A percentile compares a stretch with the other conserved stretches of the same genome.
These are phyloP conservation scores for Trichonephila clavata DNA, from an alignment of 1,140 invertebrate species.

Conservation along the genomic window DNA sequence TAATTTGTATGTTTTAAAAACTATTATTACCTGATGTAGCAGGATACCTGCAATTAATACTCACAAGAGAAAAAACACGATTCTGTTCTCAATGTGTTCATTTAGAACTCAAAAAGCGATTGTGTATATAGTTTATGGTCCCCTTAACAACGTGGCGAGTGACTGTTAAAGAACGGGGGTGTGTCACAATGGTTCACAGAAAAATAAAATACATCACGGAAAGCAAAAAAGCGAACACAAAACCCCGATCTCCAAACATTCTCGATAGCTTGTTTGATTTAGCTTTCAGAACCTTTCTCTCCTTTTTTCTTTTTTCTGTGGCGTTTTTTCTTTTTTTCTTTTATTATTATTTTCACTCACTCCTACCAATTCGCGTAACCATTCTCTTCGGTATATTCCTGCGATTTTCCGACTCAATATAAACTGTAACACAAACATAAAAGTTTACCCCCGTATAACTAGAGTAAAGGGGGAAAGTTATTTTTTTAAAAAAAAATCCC, in stretches of 20 bases:
- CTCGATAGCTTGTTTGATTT: slow-evolving; percentile 75
- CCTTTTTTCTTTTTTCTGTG: slow-evolving; percentile 1
- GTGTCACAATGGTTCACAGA: slow-evolving; percentile 42
- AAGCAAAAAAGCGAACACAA: slow-evolving; percentile 50
- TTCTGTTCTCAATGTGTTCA: too few relatives aligned
- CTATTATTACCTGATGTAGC: too few relatives aligned
- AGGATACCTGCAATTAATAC: too few relatives aligned
- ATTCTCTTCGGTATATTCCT: slow-evolving; percentile 1
- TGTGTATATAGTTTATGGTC: not conserved
- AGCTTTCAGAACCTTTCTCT: slow-evolving; percentile 21
- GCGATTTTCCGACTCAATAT: slow-evolving; percentile 10
- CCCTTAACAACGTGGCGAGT: not conserved
- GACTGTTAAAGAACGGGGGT: slow-evolving; percentile 64
- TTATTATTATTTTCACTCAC: slow-evolving; percentile 41
- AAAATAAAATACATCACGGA: slow-evolving; percentile 31
- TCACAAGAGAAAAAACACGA: too few relatives aligned
- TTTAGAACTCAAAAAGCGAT: not conserved
- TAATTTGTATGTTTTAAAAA: too few relatives aligned
- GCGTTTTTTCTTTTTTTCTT: slow-evolving; percentile 6
- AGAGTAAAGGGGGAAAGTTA: not conserved
- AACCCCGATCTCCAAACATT: slow-evolving; percentile 65
- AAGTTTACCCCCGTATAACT: slow-evolving; percentile 17
- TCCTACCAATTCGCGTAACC: slow-evolving; percentile 55
- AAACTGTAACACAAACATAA: slow-evolving; percentile 51
- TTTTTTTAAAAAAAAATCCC: not conserved